Evolutionary conservation across 2,797 vertebrate species (phyloP).

Genomic region (Poeciliopsis turneri): DNA sequence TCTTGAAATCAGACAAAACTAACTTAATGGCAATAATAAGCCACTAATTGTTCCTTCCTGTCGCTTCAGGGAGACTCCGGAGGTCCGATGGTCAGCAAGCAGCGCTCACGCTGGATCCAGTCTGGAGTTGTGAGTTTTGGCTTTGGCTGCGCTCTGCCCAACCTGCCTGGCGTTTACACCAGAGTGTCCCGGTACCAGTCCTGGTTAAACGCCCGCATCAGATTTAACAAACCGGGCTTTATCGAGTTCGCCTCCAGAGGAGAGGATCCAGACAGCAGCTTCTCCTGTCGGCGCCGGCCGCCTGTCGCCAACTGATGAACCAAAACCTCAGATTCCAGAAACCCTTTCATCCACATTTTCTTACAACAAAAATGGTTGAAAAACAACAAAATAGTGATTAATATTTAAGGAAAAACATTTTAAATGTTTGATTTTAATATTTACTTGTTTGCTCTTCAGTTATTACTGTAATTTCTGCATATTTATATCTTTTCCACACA

Average conservation of each 20-base stretch:
- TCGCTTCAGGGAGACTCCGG: constrained; percentile 63
- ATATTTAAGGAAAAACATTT: background rate
- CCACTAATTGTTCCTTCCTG: background rate
- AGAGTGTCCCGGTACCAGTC: constrained; percentile 71
- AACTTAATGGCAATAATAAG: background rate
- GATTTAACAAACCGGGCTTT: constrained; percentile 63
- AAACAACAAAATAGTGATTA: background rate
- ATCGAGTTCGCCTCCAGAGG: constrained; percentile 55
- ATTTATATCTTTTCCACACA: too few relatives aligned
- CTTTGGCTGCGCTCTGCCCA: constrained; percentile 59
- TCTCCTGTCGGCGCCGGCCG: constrained; percentile 38
- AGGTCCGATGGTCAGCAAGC: constrained; percentile 67
- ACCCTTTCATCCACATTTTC: background rate
- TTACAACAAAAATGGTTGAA: background rate
- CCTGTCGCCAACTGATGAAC: background rate
- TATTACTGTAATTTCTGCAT: background rate
- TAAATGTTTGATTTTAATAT: too few relatives aligned
- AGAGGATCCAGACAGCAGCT: constrained; percentile 52
- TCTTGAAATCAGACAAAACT: too few relatives aligned
- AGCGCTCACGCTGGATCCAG: constrained; percentile 65
- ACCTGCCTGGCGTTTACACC: constrained; percentile 67
- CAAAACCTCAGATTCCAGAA: background rate
- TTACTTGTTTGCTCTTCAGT: background rate
- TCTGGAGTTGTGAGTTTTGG: constrained; percentile 73
- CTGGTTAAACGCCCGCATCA: constrained; percentile 63